These are phyloP conservation scores for Pentalonia nigronervosa DNA, from an alignment of 1,140 invertebrate species.

Conservation along the genomic window DNA sequence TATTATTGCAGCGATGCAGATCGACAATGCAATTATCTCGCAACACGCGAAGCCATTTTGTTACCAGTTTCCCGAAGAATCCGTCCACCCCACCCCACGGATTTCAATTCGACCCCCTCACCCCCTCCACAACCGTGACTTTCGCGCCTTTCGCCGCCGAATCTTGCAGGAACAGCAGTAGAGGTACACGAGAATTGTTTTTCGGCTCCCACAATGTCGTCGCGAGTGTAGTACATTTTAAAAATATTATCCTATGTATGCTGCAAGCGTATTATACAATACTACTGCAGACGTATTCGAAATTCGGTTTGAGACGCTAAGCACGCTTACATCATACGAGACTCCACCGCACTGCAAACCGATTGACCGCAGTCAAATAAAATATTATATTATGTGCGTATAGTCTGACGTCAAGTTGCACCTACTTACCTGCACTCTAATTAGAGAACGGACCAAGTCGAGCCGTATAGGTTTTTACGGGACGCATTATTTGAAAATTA, in stretches of 20 bases:
- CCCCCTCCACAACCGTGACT: neutral
- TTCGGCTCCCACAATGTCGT: neutral
- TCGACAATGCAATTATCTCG: constrained; percentile 38
- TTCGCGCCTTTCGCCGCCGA: neutral
- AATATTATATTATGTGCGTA: neutral
- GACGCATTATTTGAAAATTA: neutral
- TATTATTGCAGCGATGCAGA: neutral
- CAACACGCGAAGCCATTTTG: constrained; percentile 19
- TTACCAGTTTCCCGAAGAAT: neutral
- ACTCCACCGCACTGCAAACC: neutral
- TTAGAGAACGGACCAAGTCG: neutral
- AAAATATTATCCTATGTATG: no score
- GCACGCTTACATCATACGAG: neutral
- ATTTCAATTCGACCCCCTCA: neutral
- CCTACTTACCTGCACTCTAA: neutral
- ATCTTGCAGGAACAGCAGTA: neutral
- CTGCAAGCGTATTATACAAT: no score
- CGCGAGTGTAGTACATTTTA: no score
- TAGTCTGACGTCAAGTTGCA: neutral
- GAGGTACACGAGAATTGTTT: neutral
- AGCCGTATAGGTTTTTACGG: neutral
- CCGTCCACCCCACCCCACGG: neutral
- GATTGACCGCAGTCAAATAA: neutral
- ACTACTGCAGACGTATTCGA: no score
- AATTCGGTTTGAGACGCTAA: neutral